A percentile compares a stretch with the other conserved stretches of the same genome.
Evolutionary conservation across 2,797 vertebrate genomes (phyloP).

Genomic region (Acanthiza pusilla): DNA sequence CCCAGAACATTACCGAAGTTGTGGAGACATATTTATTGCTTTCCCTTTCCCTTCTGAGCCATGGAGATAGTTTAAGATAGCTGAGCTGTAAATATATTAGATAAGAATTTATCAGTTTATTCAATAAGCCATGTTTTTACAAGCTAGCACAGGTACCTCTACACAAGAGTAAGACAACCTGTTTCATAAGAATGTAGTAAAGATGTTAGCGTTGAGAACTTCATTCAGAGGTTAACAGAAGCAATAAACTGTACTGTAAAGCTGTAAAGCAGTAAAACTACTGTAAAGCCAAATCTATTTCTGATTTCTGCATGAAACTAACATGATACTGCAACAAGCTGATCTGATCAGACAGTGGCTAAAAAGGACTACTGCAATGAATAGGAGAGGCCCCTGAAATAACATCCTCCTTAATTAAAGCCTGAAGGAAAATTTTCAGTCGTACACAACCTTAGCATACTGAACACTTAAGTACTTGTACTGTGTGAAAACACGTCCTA

Average conservation of each 20-base stretch:
- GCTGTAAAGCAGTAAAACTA: background rate
- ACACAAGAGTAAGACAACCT: background rate
- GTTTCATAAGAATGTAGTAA: background rate
- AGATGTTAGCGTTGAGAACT: fast-evolving
- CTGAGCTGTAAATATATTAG: background rate
- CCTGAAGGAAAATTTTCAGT: background rate
- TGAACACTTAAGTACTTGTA: background rate
- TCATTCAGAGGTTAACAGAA: background rate
- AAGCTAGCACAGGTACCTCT: background rate
- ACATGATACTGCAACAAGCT: background rate
- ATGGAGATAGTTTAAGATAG: background rate
- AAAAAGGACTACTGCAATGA: background rate
- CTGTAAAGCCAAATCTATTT: background rate
- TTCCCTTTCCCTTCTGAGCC: background rate
- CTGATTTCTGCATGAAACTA: background rate
- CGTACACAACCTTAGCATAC: background rate
- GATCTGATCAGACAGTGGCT: background rate
- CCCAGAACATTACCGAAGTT: background rate
- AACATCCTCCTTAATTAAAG: background rate
- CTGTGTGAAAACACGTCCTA: background rate
- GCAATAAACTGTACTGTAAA: background rate
- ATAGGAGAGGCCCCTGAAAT: background rate
- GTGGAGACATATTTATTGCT: background rate
- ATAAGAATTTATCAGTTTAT: background rate
- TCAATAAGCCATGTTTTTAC: background rate